Evolutionary conservation across 2,888 invertebrate species (phyloP).

Genomic region (Coelopa pilipes): DNA sequence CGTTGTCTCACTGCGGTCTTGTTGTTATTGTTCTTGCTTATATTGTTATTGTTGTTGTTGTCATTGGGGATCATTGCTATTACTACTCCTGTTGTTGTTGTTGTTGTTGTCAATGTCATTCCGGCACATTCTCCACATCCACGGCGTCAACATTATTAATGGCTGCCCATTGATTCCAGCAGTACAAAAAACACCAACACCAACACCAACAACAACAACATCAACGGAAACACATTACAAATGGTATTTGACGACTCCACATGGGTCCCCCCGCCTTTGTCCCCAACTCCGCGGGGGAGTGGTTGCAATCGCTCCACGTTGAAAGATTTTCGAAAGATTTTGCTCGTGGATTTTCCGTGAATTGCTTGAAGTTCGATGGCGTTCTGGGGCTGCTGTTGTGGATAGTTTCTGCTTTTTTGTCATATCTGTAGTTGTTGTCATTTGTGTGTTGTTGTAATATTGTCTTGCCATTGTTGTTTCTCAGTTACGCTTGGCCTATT

Average conservation of each 20-base stretch:
- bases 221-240: constrained; percentile 20
- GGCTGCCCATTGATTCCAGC: constrained; percentile 7
- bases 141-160: constrained; percentile 17
- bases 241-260: neutral
- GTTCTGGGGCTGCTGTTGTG: too few species aligned
- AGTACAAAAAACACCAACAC: neutral
- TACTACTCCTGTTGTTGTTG: neutral
- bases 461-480: neutral
- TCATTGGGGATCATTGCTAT: neutral
- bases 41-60: neutral
- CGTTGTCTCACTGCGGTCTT: neutral
- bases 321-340: too few species aligned
- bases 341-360: too few species aligned
- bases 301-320: too few species aligned
- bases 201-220: neutral
- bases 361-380: too few species aligned
- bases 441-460: too few species aligned
- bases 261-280: too few species aligned
- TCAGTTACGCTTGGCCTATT: neutral
- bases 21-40: neutral
- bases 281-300: too few species aligned
- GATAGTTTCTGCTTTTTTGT: too few species aligned
- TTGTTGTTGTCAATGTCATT: neutral
- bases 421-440: too few species aligned
- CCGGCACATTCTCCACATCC: neutral